Percentiles rank a stretch among this genome's conserved stretches.
These are phyloP conservation scores for Odobenus rosmarus DNA, from an alignment of 2,113 vertebrate genomes.

Conservation along the genomic window DNA sequence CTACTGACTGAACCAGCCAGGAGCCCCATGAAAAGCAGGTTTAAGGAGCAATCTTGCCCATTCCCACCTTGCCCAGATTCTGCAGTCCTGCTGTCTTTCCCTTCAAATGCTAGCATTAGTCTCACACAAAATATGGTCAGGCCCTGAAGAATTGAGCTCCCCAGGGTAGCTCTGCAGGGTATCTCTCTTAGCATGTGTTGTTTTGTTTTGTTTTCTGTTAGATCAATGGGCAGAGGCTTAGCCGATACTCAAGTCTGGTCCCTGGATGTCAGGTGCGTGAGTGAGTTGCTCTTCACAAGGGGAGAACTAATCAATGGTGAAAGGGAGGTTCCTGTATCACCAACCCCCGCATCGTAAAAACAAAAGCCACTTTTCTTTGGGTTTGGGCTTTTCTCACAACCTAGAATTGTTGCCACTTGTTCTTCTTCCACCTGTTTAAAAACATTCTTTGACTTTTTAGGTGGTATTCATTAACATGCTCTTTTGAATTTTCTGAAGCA, in stretches of 20 bases:
- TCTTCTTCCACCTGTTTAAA: slow-evolving; percentile 14
- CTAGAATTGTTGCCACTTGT: slow-evolving; percentile 17
- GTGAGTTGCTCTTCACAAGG: background rate
- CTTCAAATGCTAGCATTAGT: background rate
- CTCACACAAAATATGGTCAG: background rate
- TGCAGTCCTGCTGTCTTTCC: background rate
- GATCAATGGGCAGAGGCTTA: background rate
- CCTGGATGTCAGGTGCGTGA: background rate
- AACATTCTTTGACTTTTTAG: slow-evolving; percentile 34
- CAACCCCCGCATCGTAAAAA: background rate
- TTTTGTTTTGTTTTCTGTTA: background rate
- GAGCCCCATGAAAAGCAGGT: background rate
- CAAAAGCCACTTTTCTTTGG: background rate
- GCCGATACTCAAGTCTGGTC: background rate
- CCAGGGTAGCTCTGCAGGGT: background rate
- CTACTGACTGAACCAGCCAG: background rate
- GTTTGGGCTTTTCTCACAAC: slow-evolving; percentile 10
- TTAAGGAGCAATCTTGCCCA: background rate
- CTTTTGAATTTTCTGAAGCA: slow-evolving; percentile 31
- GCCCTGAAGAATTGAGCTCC: background rate
- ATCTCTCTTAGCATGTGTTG: background rate
- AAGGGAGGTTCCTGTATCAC: background rate
- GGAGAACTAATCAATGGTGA: background rate
- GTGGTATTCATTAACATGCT: background rate
- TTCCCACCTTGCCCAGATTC: background rate